Base-by-base conservation (phyloP, 2,797 vertebrate genomes). In the Perodicticus potto region DNA sequence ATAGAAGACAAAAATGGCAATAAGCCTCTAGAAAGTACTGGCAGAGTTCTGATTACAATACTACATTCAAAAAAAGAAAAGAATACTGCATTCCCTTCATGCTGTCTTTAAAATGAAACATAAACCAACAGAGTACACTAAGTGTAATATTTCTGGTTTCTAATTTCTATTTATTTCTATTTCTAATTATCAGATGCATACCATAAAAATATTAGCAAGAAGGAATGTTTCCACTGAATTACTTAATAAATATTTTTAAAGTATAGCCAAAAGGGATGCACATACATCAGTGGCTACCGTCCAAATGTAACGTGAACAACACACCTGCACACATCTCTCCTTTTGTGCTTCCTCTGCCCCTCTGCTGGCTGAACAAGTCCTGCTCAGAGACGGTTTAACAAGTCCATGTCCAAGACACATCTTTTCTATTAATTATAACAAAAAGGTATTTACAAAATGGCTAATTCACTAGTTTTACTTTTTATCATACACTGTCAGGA, bases 1-100 rank as follows among this genome's bases (percentile, higher is more conserved):
- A 96, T 82, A 59, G 19, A 93, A 83, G 84, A 89, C 77, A 96
- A 92, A 97, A 94, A 94, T 34, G 57, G 86, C 87, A 96, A 89
- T 69, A 94, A 63, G 67, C 78, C 61, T 95, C 78, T 83, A 91
- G 69, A 89, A 96, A 53, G 55, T 74, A 90, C 2, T 96, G 92
- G 85, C 87, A 84, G 82, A 86, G 59, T 86, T 96, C 95, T 11
- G 55, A 88, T 61, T 93, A 85, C 81, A 94, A 93, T 70, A 78
- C 82, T 82, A 37, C 45, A 49, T 49, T 49, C 45, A 49, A 49
- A 49, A 49, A 49, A 49, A 49, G 45, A 49, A 49, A 49, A n/a
- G 45, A 49, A 49, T 12, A 49, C 45, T 49, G 45, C 34, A 89
- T 95, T 95, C 81, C 76, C 40, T 95, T 93, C 81, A 72, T 63